Base-by-base conservation (phyloP, 2,797 vertebrate genomes). In the Acanthornis magna region DNA sequence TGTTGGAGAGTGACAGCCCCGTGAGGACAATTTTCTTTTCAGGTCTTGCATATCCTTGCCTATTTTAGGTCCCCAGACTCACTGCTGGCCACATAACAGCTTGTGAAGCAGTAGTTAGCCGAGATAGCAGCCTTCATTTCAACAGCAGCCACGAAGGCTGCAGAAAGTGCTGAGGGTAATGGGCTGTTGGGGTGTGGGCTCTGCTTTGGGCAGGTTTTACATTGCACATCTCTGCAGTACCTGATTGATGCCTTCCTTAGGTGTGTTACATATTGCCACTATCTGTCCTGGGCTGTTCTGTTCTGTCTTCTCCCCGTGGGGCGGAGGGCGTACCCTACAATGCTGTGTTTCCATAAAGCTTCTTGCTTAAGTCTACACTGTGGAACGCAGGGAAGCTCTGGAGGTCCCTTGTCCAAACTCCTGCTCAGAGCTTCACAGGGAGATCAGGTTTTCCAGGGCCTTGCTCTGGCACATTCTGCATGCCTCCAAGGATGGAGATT, bases 401-500 rank as follows among this genome's bases (percentile, higher is more conserved):
- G 48, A 88, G 19, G 53, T 63, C 30, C 84, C 48, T 53, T 73
- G 51, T 60, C 60, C 77, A 89, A 82, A 81, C 13, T 22, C 12
- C 63, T 63, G 43, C 90, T 94, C 23, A 51, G 25, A 85, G 38
- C 40, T 88, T 88, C 71, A 50, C 36, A 66, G 60, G 7, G 15
- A 91, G 67, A 94, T 88, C 74, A 76, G n/a, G 17, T 70, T 76
- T 88, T 76, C 66, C 74, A 67, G 71, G 74, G 74, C 74, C 53
- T 85, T 91, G 90, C 84, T 93, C 70, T 76, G 74, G 53, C 63
- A 67, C 38, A 93, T 82, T 81, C 80, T 93, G 67, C 54, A 9
- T 91, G 34, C 79, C 74, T 95, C 66, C 66, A 72, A 73, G 74
- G 63, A 93, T 74, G 71, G 45, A 84, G 86, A 85, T 94, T 95